Conservation (phyloP, 2,797 vertebrate species). For the Pelochelys cantorii region DNA sequence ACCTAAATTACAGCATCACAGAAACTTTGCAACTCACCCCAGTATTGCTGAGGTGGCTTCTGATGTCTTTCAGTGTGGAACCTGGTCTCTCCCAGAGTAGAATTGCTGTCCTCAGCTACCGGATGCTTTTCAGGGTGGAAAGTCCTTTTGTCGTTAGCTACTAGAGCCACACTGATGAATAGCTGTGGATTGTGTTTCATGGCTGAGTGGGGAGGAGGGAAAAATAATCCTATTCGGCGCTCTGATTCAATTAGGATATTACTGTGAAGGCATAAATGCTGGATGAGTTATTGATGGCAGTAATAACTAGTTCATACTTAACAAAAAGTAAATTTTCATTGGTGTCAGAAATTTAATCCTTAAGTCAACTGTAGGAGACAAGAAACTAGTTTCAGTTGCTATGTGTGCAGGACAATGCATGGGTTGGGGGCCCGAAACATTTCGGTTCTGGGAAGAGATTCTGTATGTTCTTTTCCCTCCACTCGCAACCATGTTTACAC, state of each 20-base stretch:
- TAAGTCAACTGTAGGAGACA: conserved; percentile 21
- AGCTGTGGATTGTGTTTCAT: neutral
- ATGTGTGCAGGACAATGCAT: neutral
- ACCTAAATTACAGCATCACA: neutral
- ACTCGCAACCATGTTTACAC: neutral
- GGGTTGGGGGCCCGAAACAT: too few species aligned
- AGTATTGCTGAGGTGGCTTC: neutral
- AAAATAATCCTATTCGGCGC: neutral
- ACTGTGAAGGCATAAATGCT: conserved; percentile 4
- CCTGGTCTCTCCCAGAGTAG: neutral
- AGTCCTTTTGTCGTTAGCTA: neutral
- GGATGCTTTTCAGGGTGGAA: neutral
- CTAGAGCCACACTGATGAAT: neutral
- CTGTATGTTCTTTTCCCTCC: neutral
- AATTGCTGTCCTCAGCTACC: neutral
- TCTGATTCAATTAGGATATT: conserved; percentile 16
- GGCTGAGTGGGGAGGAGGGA: neutral
- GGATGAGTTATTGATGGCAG: conserved; percentile 17
- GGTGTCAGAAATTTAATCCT: conserved; percentile 25
- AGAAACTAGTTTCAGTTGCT: conserved; percentile 34
- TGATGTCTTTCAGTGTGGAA: neutral
- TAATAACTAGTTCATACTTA: conserved; percentile 33
- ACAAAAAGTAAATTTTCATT: conserved; percentile 1
- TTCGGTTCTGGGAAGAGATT: neutral
- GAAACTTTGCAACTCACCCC: neutral